These are phyloP conservation scores for Andrena hattorfiana DNA, from an alignment of 2,888 invertebrate genomes.

Conservation along the genomic window DNA sequence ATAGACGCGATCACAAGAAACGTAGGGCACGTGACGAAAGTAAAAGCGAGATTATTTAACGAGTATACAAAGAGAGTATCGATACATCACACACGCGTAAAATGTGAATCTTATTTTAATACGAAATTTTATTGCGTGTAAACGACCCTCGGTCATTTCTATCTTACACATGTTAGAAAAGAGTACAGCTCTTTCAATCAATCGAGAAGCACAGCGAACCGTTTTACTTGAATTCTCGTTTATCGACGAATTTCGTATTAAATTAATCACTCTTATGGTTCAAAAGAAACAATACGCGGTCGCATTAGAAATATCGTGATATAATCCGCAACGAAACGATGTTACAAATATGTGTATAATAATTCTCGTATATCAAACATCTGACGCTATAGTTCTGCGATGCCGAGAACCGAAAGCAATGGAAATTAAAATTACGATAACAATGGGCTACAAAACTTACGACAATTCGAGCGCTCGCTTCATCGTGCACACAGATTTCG, in stretches of 20 bases:
- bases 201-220: background rate
- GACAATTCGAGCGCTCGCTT: conserved; percentile 23
- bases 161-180: background rate
- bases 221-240: background rate
- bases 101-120: conserved; percentile 42
- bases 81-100: conserved; percentile 17
- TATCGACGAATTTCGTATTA: conserved; percentile 53
- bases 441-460: conserved; percentile 27
- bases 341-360: conserved; percentile 21
- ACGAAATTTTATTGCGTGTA: conserved; percentile 46
- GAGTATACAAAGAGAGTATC: conserved; percentile 11
- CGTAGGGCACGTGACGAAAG: conserved; percentile 23
- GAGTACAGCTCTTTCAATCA: background rate
- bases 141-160: background rate
- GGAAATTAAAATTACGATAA: conserved; percentile 31
- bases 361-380: background rate
- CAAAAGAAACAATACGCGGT: conserved; percentile 10
- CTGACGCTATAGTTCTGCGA: conserved; percentile 10
- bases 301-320: conserved; percentile 18
- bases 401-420: conserved; percentile 20
- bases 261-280: conserved; percentile 40
- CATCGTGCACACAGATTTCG: conserved; percentile 29
- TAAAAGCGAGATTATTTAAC: conserved; percentile 21
- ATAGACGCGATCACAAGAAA: conserved; percentile 13
- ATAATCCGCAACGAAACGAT: conserved; percentile 22